These are phyloP conservation scores for Anabas testudineus DNA, from an alignment of 2,797 vertebrate genomes.

Conservation along the genomic window DNA sequence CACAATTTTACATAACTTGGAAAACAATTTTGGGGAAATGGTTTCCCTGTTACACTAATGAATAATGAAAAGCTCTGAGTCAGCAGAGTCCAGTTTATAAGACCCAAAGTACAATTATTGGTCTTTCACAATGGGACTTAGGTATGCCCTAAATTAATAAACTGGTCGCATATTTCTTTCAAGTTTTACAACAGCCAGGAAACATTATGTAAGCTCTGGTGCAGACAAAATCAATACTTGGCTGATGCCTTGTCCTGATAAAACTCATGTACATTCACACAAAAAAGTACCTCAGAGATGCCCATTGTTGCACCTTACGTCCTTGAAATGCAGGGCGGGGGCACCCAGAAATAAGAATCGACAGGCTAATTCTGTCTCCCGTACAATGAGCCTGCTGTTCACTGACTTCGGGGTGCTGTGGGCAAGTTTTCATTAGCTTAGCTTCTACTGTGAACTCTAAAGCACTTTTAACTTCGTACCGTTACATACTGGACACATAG, in stretches of 20 bases:
- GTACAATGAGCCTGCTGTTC: conserved; percentile 68
- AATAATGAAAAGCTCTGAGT: not conserved
- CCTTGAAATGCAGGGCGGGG: conserved; percentile 75
- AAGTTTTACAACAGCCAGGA: conserved; percentile 42
- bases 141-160: conserved; percentile 41
- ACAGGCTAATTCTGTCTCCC: conserved; percentile 66
- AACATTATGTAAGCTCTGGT: conserved; percentile 53
- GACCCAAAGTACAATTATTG: conserved; percentile 26
- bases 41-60: not conserved
- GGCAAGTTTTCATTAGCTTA: conserved; percentile 19
- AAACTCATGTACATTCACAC: conserved; percentile 22
- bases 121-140: not conserved
- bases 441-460: conserved; percentile 4
- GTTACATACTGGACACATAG: not conserved
- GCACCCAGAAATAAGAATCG: conserved; percentile 67
- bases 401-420: conserved; percentile 47
- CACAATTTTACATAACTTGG: not conserved
- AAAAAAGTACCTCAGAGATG: conserved; percentile 49
- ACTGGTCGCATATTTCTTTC: conserved; percentile 36
- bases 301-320: conserved; percentile 79
- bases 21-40: not conserved
- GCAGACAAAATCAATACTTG: conserved; percentile 72
- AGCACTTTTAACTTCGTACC: not conserved
- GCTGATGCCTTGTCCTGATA: conserved; percentile 71
- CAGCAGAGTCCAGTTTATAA: conserved; percentile 16